phyloP scores from a whole-genome alignment of 2,797 vertebrate species.

The Tokudaia muenninki region DNA sequence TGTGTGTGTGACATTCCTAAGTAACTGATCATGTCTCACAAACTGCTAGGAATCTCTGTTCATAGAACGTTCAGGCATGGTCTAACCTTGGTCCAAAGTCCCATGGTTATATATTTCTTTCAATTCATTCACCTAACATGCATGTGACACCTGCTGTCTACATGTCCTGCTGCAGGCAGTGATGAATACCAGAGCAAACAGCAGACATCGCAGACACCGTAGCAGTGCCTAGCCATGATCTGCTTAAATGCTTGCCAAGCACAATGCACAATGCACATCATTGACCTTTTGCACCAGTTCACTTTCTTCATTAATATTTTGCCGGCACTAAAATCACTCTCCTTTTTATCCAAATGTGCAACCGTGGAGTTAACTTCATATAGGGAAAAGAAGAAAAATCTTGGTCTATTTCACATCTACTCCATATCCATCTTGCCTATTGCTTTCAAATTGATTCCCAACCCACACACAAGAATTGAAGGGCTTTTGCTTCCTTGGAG shows the following conservation, averaged over 20 bases:
- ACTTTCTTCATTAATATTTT: background rate
- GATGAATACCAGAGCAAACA: background rate
- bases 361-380: background rate
- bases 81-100: conserved; percentile 10
- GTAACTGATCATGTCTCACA: background rate
- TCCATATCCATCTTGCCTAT: background rate
- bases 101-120: background rate
- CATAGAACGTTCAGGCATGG: background rate
- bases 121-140: background rate
- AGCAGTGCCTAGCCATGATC: background rate
- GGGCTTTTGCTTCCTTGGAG: background rate
- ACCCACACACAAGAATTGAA: background rate
- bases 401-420: background rate
- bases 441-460: background rate
- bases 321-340: background rate
- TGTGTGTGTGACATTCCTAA: background rate
- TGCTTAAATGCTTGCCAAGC: background rate
- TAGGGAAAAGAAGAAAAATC: background rate
- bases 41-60: background rate
- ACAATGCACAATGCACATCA: background rate
- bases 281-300: background rate
- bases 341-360: background rate
- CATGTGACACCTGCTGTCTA: background rate
- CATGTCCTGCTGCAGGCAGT: background rate
- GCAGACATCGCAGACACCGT: too few species aligned